A percentile compares a stretch with the other conserved stretches of the same genome.
These are phyloP conservation scores for Leptodactylus fuscus DNA, from an alignment of 2,113 vertebrate genomes.

Conservation along the genomic window DNA sequence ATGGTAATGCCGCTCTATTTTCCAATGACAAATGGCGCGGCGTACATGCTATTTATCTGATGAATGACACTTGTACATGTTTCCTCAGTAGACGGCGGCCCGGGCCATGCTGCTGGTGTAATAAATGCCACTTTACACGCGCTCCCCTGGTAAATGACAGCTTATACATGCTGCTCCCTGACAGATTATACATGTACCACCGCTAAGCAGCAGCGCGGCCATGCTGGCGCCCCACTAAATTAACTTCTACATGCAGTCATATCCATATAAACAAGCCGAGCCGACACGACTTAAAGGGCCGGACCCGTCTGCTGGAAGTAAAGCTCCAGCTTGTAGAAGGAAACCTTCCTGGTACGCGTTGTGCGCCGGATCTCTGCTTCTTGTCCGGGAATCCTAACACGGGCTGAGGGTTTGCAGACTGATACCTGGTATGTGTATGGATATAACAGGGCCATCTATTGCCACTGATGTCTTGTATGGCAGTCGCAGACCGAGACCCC, in stretches of 20 bases:
- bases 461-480: too few species aligned
- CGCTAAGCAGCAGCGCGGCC: constrained; percentile 4
- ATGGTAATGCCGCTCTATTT: constrained; percentile 41
- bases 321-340: too few species aligned
- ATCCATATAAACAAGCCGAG: not conserved
- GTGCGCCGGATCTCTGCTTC: not conserved
- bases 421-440: too few species aligned
- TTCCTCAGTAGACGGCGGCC: not conserved
- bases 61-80: constrained; percentile 51
- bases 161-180: constrained; percentile 27
- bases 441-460: too few species aligned
- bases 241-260: constrained; percentile 32
- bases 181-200: constrained; percentile 30
- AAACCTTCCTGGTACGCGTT: not conserved
- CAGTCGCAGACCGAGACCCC: too few species aligned
- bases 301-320: not conserved
- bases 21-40: constrained; percentile 16
- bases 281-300: not conserved
- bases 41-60: constrained; percentile 46
- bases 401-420: too few species aligned
- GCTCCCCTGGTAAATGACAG: constrained; percentile 47
- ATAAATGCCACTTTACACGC: constrained; percentile 44
- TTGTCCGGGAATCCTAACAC: too few species aligned
- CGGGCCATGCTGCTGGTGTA: constrained; percentile 10
- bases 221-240: constrained; percentile 13